Percentiles rank a stretch among this genome's conserved stretches.
phyloP scores from a whole-genome alignment of 2,888 invertebrate genomes.

The Trachelus tabidus region DNA sequence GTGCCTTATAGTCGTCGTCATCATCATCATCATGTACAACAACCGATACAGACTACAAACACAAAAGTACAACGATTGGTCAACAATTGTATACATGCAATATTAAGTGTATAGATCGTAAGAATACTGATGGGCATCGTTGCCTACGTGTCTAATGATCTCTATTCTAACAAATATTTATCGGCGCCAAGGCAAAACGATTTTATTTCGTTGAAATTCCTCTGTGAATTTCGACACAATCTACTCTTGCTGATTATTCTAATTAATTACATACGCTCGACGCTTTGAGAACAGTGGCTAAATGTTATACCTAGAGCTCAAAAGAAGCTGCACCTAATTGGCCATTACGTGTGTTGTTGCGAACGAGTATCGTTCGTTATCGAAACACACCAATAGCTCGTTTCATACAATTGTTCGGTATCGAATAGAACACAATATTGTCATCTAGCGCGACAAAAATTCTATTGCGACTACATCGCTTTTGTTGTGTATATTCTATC shows the following conservation, averaged over 20 bases:
- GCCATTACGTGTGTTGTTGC: not conserved
- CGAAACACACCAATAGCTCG: not conserved
- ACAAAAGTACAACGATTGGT: constrained; percentile 42
- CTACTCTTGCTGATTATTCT: not conserved
- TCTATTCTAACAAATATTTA: not conserved
- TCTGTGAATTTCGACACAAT: not conserved
- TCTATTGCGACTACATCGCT: too few relatives aligned
- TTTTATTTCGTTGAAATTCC: not conserved
- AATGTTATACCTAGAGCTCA: not conserved
- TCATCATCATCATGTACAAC: not conserved
- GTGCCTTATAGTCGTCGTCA: not conserved
- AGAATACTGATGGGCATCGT: constrained; percentile 27
- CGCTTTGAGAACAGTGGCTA: not conserved
- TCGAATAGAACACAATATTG: not conserved
- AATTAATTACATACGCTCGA: not conserved
- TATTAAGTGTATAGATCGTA: constrained; percentile 1
- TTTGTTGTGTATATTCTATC: not conserved
- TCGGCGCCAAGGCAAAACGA: not conserved
- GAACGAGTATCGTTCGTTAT: not conserved
- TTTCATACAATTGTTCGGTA: not conserved
- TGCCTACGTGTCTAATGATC: not conserved
- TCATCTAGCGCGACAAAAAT: too few relatives aligned
- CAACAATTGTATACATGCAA: constrained; percentile 36
- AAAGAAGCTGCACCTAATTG: not conserved
- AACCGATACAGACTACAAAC: constrained; percentile 22